These are phyloP conservation scores for Zaprionus davidi DNA, from an alignment of 1,140 invertebrate genomes.

Conservation along the genomic window DNA sequence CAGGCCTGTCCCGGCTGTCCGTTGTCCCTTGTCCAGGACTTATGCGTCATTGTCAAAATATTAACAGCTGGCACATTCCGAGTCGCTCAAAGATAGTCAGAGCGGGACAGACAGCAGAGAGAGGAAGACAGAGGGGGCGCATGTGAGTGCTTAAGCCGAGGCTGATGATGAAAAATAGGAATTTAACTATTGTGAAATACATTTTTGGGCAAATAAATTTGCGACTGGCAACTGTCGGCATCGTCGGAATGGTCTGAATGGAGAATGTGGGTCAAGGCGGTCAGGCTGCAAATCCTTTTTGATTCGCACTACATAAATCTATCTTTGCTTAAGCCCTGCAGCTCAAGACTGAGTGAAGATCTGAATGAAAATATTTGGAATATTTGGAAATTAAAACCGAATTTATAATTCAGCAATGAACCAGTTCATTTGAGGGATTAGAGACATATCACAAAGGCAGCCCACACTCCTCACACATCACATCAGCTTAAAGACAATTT, in stretches of 20 bases:
- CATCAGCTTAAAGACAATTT: neutral
- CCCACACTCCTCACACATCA: neutral
- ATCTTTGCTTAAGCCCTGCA: conserved; percentile 1
- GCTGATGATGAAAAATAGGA: conserved; percentile 73
- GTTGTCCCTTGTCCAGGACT: conserved; percentile 60
- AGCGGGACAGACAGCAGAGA: conserved; percentile 4
- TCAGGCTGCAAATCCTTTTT: conserved; percentile 50
- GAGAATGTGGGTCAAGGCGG: conserved; percentile 65
- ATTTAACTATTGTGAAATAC: conserved; percentile 73
- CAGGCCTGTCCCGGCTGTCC: conserved; percentile 26
- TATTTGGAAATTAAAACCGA: conserved; percentile 44
- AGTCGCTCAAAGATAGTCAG: conserved; percentile 16
- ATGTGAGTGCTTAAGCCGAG: conserved; percentile 65
- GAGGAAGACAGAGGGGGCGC: conserved; percentile 6
- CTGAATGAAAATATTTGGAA: conserved; percentile 9
- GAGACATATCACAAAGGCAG: neutral
- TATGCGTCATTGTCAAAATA: conserved; percentile 81
- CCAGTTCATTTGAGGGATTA: conserved; percentile 1
- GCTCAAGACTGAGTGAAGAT: conserved; percentile 14
- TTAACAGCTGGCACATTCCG: conserved; percentile 78
- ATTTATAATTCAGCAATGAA: conserved; percentile 43
- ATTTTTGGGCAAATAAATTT: conserved; percentile 64
- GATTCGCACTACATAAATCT: conserved; percentile 52
- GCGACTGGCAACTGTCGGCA: conserved; percentile 26
- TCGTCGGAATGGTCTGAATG: neutral